Conservation (phyloP, 2,113 vertebrate species). For the Dipodomys stephensi region DNA sequence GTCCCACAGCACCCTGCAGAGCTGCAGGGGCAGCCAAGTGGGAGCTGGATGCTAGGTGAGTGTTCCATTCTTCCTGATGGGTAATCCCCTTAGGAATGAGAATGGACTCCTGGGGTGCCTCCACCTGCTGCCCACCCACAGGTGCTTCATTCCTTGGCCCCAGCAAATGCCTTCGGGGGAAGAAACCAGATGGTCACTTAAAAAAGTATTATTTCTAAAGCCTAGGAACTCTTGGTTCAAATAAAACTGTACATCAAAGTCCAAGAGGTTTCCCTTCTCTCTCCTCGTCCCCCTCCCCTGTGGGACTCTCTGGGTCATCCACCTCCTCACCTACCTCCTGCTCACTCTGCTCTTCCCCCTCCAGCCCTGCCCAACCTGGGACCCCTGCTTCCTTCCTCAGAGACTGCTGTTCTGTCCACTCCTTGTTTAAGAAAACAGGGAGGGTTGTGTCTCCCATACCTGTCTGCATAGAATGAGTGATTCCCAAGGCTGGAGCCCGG, state of each 20-base stretch:
- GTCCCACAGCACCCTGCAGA: not conserved
- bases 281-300: fast-evolving
- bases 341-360: too few relatives aligned
- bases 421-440: not conserved
- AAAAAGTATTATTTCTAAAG: not conserved
- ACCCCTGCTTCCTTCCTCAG: not conserved
- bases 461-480: too few relatives aligned
- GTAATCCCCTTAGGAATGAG: constrained; percentile 44
- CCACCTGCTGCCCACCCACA: not conserved
- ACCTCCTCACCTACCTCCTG: not conserved
- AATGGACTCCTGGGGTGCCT: not conserved
- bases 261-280: not conserved
- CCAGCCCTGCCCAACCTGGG: fast-evolving
- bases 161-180: constrained; percentile 38
- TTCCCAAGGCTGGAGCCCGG: not conserved
- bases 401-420: not conserved
- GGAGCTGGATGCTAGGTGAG: not conserved
- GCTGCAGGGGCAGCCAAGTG: not conserved
- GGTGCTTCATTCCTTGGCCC: constrained; percentile 45
- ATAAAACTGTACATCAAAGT: not conserved
- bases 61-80: not conserved
- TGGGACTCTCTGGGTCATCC: too few relatives aligned
- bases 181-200: constrained; percentile 57
- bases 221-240: constrained; percentile 38
- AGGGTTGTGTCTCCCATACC: too few relatives aligned